phyloP scores from a whole-genome alignment of 2,113 vertebrate genomes.

The Cryptotis parvus region DNA sequence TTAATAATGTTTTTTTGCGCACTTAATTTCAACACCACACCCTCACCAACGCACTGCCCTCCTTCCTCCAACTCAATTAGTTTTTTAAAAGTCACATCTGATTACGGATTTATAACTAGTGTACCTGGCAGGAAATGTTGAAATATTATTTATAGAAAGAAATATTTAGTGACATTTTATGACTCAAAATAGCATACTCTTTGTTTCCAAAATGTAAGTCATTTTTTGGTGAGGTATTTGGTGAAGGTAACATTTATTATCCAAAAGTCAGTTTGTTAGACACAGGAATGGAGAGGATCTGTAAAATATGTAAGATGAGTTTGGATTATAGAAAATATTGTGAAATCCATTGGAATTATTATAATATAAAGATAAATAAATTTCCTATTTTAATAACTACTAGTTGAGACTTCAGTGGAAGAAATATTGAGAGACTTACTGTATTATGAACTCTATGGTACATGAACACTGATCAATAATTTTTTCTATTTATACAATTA shows the following conservation, averaged over 20 bases:
- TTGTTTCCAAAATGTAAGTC: neutral
- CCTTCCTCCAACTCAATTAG: no score
- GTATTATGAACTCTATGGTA: no score
- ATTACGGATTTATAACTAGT: constrained; percentile 47
- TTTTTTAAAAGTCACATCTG: constrained; percentile 34
- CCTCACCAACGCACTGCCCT: no score
- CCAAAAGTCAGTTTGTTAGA: neutral
- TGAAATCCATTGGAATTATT: neutral
- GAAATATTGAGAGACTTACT: neutral
- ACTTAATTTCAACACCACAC: no score
- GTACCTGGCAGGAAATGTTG: neutral
- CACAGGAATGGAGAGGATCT: neutral
- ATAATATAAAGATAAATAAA: neutral
- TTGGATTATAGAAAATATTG: constrained; percentile 5
- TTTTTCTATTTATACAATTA: constrained; percentile 30
- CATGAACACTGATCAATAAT: neutral
- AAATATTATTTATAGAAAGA: constrained; percentile 45
- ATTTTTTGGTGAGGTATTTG: constrained; percentile 14
- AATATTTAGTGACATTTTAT: neutral
- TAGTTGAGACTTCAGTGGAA: neutral
- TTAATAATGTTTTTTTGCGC: no score
- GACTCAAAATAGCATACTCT: constrained; percentile 13
- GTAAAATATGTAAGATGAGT: neutral
- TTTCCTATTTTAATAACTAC: neutral
- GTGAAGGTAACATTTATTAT: constrained; percentile 39